Base-by-base conservation (phyloP, 1,140 invertebrate genomes). In the Hyles vespertilio region DNA sequence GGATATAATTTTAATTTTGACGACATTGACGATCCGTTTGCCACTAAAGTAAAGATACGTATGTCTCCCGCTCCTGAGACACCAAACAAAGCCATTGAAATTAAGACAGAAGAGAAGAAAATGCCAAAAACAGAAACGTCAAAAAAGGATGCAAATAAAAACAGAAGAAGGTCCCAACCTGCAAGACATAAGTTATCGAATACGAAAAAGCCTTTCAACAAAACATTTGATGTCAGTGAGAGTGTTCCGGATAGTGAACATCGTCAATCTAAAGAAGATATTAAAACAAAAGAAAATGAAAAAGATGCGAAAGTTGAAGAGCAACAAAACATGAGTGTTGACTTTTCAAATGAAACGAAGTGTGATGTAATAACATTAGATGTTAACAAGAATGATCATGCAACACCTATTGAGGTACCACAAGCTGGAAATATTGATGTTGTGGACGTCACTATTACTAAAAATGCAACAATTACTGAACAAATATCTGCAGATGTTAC, bases 1-100 rank as follows among this genome's bases (percentile, higher is more conserved):
- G 81, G 78, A 12, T 87, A 85, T 62, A 81, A 83, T 58, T 79
- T 84, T 46, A 81, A 85, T 62, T 87, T 87, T 64, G 84, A 85
- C 61, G 77, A 83, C 36, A 78, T 86, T 36, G 77, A 82, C 43
- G 70, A 87, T 63, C 84, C 84, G 32, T 87, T 87, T 75, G 79
- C 81, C 5, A 83, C 82, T 5, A 87, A 85, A 71, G 77, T 70
- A 12, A 83, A 77, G 60, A 82, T 83, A 11, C 74, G 77, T 59
- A 54, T 68, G 51, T 84, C 84, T 11, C 83, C 81, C 11, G 55
- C 78, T 50, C 62, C 65, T 33, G 63, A 69, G 43, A 59, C 59
- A 44, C 51, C 59, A 5, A 63, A 40, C 9, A 9, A 70, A 56
- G 12, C 11, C 33, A 5, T 46, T 51, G 52, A 63, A 56, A 8